Conservation (phyloP, 2,888 invertebrate species). For the Sisyra terminalis region DNA sequence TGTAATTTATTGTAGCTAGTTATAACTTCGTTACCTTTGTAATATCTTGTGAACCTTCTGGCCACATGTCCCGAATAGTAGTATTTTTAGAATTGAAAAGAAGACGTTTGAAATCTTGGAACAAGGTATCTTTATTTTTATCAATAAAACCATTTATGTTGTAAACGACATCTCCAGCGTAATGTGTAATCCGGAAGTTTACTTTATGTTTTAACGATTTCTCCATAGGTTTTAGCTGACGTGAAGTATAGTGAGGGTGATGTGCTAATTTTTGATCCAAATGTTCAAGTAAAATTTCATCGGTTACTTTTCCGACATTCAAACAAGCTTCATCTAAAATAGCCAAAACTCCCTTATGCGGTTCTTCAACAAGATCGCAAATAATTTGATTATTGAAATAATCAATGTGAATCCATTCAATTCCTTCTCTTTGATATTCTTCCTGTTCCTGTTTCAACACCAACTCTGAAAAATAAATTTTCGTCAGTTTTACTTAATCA, state of each 20-base stretch:
- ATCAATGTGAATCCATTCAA: conserved; percentile 85
- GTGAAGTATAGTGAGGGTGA: conserved; percentile 83
- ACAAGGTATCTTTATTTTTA: conserved; percentile 92
- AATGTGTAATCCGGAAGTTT: conserved; percentile 81
- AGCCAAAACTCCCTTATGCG: conserved; percentile 75
- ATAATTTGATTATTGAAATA: conserved; percentile 96
- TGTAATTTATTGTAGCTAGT: background rate
- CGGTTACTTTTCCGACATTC: conserved; percentile 81
- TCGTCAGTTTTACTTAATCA: background rate
- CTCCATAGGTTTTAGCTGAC: conserved; percentile 67
- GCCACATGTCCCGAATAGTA: conserved; percentile 83
- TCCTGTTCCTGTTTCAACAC: conserved; percentile 97
- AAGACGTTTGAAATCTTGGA: conserved; percentile 91
- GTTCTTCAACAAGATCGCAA: conserved; percentile 88
- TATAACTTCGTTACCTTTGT: conserved; percentile 41
- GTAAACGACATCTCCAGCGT: conserved; percentile 94
- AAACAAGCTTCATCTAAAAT: conserved; percentile 96
- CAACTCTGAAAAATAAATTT: conserved; percentile 44
- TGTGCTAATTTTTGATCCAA: conserved; percentile 77
- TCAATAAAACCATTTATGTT: conserved; percentile 82
- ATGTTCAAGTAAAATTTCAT: conserved; percentile 72
- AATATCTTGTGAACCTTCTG: conserved; percentile 85
- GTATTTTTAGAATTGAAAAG: conserved; percentile 67
- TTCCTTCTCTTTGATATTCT: conserved; percentile 89
- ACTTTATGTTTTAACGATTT: conserved; percentile 62